Conservation (phyloP, 2,888 invertebrate species). For the Asteroscopus sphinx region DNA sequence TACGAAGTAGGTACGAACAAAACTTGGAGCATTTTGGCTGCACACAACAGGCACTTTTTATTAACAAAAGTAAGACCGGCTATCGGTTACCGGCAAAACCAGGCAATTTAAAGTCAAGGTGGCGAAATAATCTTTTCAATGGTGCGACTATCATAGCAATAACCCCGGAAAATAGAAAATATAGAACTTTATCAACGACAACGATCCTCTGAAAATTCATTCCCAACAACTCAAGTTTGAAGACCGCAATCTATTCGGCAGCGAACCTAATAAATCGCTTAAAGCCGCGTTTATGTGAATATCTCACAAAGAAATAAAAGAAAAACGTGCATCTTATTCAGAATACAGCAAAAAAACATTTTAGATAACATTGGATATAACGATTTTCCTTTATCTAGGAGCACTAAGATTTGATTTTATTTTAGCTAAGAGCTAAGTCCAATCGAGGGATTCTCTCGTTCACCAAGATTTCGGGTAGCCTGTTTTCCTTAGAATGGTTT, state of each 20-base stretch:
- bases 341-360: slow-evolving; percentile 14
- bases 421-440: slow-evolving; percentile 23
- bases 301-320: slow-evolving; percentile 6
- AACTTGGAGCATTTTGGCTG: no score
- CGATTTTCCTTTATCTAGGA: slow-evolving; percentile 36
- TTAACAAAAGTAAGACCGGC: no score
- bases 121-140: no score
- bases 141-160: no score
- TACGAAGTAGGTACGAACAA: no score
- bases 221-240: slow-evolving; percentile 4
- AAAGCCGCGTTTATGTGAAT: slow-evolving; percentile 10
- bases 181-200: neutral
- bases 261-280: slow-evolving; percentile 4
- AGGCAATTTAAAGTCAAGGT: no score
- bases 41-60: no score
- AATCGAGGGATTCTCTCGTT: slow-evolving; percentile 30
- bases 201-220: neutral
- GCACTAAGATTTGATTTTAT: slow-evolving; percentile 45
- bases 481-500: slow-evolving; percentile 30
- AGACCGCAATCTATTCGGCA: slow-evolving; percentile 10
- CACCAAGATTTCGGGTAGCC: slow-evolving; percentile 28
- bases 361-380: slow-evolving; percentile 12
- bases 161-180: neutral
- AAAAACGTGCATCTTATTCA: slow-evolving; percentile 15
- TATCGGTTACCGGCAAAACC: no score